Evolutionary conservation across 2,113 vertebrate species (phyloP), one percentile per base, ranked within the genome.

Genomic region (Dicrurus megarhynchus): DNA sequence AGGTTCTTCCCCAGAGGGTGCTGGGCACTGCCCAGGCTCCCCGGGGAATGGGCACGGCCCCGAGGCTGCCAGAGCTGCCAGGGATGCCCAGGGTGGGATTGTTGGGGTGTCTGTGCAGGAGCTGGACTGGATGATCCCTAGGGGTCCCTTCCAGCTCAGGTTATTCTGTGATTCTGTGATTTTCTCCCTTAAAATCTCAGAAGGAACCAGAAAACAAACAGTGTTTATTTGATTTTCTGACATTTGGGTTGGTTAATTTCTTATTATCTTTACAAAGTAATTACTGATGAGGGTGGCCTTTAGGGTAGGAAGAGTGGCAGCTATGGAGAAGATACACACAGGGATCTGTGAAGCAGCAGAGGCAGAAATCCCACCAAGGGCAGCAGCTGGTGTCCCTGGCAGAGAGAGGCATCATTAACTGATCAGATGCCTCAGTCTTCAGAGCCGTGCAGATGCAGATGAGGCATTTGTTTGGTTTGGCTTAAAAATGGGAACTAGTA

Each of bases 281-380:
- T 64, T 59, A n/a, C n/a, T 73, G 44, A 26, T 83, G 37, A 77
- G 16, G 17, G 24, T 55, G 44, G 30, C 30, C 49, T 5, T 87
- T 55, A n/a, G 24, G 8, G 41, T 7, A 30, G 52, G 26, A 53
- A 47, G 30, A 61, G 23, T 13, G n/a, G 17, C 21, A 41, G 2
- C 27, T 55, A 3, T 7, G 21, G 37, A 50, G 60, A 53, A 56
- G 57, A 33, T n/a, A 9, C 0, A 0, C 15, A 8, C 3, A 14
- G 39, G 24, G 30, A 16, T 50, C 16, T 16, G 4, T 35, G 55
- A 60, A 63, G 74, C 13, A 8, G 35, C 64, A 83, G 74, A 68
- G 57, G 56, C 28, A 53, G 56, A 69, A 87, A 74, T 49, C 14
- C 30, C 65, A 35, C 7, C 0, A 2, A 16, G 64, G 2, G 8